Conservation (phyloP, 2,797 vertebrate genomes). For the Pampus argenteus region DNA sequence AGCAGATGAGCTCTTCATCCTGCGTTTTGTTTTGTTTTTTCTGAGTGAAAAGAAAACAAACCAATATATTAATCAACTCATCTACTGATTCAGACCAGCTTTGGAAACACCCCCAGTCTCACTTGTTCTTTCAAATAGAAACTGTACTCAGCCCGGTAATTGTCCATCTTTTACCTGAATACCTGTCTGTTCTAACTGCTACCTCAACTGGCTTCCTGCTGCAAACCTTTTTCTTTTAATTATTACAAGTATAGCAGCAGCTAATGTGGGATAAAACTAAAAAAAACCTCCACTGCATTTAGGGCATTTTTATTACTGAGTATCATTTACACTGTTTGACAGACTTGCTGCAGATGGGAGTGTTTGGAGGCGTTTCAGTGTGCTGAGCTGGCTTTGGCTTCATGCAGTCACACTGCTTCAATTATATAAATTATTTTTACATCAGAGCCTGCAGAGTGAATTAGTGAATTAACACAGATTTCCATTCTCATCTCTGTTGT, state of each 20-base stretch:
- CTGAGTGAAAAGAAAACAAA: too few relatives aligned
- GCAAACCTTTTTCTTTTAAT: constrained; percentile 3
- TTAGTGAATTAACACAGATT: constrained; percentile 9
- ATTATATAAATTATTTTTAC: constrained; percentile 40
- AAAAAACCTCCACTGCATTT: constrained; percentile 10
- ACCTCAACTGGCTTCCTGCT: background rate
- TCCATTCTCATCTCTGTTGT: constrained; percentile 15
- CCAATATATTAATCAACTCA: too few relatives aligned
- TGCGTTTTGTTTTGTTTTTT: too few relatives aligned
- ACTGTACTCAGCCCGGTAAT: background rate
- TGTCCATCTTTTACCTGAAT: background rate
- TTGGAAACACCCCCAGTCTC: too few relatives aligned
- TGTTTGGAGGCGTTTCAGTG: constrained; percentile 32
- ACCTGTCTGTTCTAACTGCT: background rate
- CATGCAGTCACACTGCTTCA: background rate
- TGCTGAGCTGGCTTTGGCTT: constrained; percentile 54
- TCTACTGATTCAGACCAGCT: too few relatives aligned
- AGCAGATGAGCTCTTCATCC: too few relatives aligned
- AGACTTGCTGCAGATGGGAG: constrained; percentile 35
- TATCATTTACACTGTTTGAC: constrained; percentile 43
- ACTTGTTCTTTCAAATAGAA: too few relatives aligned
- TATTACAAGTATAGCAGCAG: constrained; percentile 17
- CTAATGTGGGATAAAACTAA: constrained; percentile 34
- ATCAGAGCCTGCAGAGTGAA: constrained; percentile 25
- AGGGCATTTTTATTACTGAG: constrained; percentile 47